These are phyloP conservation scores for Apogon hyalosoma DNA, from an alignment of 2,797 vertebrate species.

Conservation along the genomic window DNA sequence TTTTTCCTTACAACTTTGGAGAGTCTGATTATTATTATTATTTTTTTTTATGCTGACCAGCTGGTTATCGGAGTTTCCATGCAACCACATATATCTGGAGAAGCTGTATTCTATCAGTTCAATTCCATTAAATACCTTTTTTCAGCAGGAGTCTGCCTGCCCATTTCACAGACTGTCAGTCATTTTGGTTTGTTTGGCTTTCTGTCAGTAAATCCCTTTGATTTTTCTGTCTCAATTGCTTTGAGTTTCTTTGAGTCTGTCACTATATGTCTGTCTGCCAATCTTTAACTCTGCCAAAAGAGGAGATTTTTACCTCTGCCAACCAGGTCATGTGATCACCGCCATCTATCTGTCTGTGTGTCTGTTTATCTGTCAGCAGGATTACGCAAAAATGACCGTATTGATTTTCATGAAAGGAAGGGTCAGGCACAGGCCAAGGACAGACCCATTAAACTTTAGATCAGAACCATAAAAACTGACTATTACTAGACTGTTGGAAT, in stretches of 20 bases:
- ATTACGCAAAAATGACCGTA: background rate
- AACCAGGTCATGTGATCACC: too few species aligned
- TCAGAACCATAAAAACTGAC: too few species aligned
- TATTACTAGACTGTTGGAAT: too few species aligned
- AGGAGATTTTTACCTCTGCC: too few species aligned
- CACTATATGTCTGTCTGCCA: conserved; percentile 13
- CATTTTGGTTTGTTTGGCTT: conserved; percentile 55
- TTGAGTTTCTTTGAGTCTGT: conserved; percentile 33
- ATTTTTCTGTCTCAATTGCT: conserved; percentile 51
- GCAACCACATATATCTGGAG: conserved; percentile 43
- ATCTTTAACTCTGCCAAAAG: conserved; percentile 15
- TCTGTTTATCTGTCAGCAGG: conserved; percentile 15
- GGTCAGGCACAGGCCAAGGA: too few species aligned
- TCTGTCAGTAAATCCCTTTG: conserved; percentile 49
- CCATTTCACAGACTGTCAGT: conserved; percentile 50
- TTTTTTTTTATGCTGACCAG: conserved; percentile 55
- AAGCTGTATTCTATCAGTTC: conserved; percentile 59
- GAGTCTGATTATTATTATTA: conserved; percentile 18
- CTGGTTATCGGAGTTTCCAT: conserved; percentile 73
- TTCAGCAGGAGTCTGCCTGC: conserved; percentile 29
- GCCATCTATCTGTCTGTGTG: background rate
- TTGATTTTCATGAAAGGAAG: too few species aligned
- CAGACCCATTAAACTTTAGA: too few species aligned
- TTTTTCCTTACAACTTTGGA: conserved; percentile 34
- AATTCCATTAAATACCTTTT: conserved; percentile 55